Conservation (phyloP, 2,797 vertebrate genomes). For the Danionella dracula region DNA sequence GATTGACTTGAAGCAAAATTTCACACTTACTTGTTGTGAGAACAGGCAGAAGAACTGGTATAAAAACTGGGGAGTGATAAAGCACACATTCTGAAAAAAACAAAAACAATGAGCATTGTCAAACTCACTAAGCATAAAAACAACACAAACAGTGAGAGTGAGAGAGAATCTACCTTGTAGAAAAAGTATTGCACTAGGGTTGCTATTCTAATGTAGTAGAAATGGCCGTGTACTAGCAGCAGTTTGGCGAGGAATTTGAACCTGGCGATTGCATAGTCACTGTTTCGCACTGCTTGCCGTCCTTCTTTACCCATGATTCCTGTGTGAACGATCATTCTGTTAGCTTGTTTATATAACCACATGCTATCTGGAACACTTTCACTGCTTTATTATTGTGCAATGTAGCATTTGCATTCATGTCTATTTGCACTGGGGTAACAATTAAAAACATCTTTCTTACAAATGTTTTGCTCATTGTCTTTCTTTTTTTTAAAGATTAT, state of each 20-base stretch:
- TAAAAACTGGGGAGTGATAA: slow-evolving; percentile 99
- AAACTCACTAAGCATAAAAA: not conserved
- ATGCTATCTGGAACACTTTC: too few relatives aligned
- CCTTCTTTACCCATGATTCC: slow-evolving; percentile 99
- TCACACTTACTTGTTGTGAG: slow-evolving; percentile 97
- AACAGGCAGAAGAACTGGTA: slow-evolving; percentile 99
- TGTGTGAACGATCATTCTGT: slow-evolving; percentile 43
- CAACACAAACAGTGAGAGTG: not conserved
- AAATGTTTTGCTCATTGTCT: too few relatives aligned
- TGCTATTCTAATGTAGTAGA: slow-evolving; percentile 98
- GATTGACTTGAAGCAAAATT: not conserved
- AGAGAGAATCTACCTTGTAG: slow-evolving; percentile 84
- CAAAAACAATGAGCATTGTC: slow-evolving; percentile 50
- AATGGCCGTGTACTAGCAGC: slow-evolving; percentile 97
- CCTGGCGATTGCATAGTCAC: slow-evolving; percentile 99
- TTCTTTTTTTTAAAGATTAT: too few relatives aligned
- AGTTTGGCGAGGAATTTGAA: slow-evolving; percentile 96
- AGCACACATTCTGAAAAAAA: slow-evolving; percentile 97
- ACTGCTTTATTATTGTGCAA: too few relatives aligned
- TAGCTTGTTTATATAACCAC: not conserved
- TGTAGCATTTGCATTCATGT: too few relatives aligned
- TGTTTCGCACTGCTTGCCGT: slow-evolving; percentile 96
- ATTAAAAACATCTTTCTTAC: too few relatives aligned
- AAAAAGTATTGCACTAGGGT: slow-evolving; percentile 99
- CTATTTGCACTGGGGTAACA: too few relatives aligned